Percentiles rank a stretch among this genome's conserved stretches.
These are phyloP conservation scores for Machimus rusticus DNA, from an alignment of 2,888 invertebrate genomes.

Conservation along the genomic window DNA sequence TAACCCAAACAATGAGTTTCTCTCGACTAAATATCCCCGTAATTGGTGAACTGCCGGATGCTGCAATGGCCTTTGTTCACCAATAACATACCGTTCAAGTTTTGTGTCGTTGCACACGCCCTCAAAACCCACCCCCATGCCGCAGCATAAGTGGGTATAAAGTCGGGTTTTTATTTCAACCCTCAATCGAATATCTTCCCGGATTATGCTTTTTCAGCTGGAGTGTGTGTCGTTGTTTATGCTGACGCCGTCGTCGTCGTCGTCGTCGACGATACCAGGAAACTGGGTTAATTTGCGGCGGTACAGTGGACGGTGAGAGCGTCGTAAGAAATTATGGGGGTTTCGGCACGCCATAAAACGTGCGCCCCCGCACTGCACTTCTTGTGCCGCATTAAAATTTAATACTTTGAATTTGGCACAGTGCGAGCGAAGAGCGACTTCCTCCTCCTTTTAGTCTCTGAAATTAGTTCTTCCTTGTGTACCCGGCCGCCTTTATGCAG, in stretches of 20 bases:
- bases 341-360: neutral
- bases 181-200: neutral
- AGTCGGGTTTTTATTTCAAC: neutral
- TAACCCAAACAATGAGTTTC: neutral
- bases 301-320: neutral
- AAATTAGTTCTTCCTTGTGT: conserved; percentile 23
- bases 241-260: neutral
- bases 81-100: neutral
- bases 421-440: neutral
- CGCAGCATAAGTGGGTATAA: neutral
- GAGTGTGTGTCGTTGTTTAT: neutral
- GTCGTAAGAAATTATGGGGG: neutral
- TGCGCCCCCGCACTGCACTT: neutral
- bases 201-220: neutral
- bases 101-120: neutral
- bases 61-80: neutral
- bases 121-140: neutral
- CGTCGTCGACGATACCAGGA: neutral
- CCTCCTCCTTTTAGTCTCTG: neutral
- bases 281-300: neutral
- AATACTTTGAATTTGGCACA: conserved; percentile 19
- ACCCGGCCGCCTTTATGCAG: neutral
- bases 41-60: conserved; percentile 10
- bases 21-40: conserved; percentile 7
- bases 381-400: conserved; percentile 18